phyloP scores from a whole-genome alignment of 2,888 invertebrate genomes.

The Oscheius sp. region DNA sequence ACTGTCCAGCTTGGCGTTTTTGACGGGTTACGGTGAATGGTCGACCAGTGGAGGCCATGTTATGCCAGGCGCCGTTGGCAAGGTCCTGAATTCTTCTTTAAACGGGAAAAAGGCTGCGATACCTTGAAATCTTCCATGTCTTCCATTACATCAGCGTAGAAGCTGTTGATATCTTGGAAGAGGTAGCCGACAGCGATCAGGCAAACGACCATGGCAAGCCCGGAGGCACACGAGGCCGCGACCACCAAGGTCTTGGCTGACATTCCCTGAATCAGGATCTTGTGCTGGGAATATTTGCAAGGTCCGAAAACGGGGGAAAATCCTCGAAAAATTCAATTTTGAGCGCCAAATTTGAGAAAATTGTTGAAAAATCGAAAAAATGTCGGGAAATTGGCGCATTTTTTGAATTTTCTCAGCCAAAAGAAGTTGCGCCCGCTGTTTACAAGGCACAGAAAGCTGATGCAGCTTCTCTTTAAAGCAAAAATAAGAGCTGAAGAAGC shows the following conservation, averaged over 20 bases:
- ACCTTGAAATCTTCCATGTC: conserved; percentile 34
- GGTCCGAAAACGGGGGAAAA: too few species aligned
- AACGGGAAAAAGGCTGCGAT: background rate
- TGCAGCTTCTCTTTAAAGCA: too few species aligned
- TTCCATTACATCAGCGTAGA: conserved; percentile 44
- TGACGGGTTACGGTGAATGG: background rate
- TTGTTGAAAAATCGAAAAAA: too few species aligned
- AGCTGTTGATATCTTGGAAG: conserved; percentile 48
- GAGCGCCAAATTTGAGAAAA: too few species aligned
- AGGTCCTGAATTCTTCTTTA: conserved; percentile 1
- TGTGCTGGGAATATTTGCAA: too few species aligned
- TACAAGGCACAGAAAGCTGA: too few species aligned
- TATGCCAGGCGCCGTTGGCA: conserved; percentile 22
- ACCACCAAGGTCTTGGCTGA: conserved; percentile 30
- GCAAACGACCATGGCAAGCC: conserved; percentile 39
- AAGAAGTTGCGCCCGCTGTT: too few species aligned
- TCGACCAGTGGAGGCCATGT: background rate
- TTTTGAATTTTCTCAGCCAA: too few species aligned
- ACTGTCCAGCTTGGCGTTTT: conserved; percentile 6
- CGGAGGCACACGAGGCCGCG: conserved; percentile 41
- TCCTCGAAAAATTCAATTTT: too few species aligned
- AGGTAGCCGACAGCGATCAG: conserved; percentile 39
- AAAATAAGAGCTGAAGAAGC: too few species aligned
- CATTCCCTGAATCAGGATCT: background rate
- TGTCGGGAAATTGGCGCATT: too few species aligned